Conservation (phyloP, 2,888 invertebrate species). For the Andricus curvator region DNA sequence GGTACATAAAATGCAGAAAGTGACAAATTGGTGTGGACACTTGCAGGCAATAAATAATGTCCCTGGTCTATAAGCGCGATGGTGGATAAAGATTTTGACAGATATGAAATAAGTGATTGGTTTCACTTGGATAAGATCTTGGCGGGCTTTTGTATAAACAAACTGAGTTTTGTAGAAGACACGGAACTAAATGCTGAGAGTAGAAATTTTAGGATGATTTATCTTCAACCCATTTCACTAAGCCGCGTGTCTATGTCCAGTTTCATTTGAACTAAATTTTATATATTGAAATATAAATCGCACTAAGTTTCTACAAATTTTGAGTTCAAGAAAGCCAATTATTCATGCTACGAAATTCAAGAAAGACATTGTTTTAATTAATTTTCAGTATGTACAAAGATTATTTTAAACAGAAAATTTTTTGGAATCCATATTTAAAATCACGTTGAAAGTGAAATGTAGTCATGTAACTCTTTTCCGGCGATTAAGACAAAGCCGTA, state of each 20-base stretch:
- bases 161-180: not conserved
- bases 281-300: not conserved
- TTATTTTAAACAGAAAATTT: not conserved
- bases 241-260: not conserved
- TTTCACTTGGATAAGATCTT: constrained; percentile 22
- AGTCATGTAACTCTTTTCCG: not conserved
- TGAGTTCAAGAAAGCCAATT: not conserved
- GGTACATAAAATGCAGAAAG: constrained; percentile 10
- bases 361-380: too few species aligned
- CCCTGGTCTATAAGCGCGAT: not conserved
- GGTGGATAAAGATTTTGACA: constrained; percentile 35
- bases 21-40: constrained; percentile 33
- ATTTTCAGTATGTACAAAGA: not conserved
- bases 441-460: not conserved
- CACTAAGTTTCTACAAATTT: not conserved
- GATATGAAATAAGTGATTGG: constrained; percentile 36
- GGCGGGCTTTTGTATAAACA: constrained; percentile 37
- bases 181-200: not conserved
- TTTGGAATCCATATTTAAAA: not conserved
- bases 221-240: not conserved
- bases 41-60: constrained; percentile 32
- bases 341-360: too few species aligned
- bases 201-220: constrained; percentile 8
- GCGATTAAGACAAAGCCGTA: not conserved
- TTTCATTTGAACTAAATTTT: not conserved